phyloP scores from a whole-genome alignment of 1,140 invertebrate genomes.

The Cepaea nemoralis region DNA sequence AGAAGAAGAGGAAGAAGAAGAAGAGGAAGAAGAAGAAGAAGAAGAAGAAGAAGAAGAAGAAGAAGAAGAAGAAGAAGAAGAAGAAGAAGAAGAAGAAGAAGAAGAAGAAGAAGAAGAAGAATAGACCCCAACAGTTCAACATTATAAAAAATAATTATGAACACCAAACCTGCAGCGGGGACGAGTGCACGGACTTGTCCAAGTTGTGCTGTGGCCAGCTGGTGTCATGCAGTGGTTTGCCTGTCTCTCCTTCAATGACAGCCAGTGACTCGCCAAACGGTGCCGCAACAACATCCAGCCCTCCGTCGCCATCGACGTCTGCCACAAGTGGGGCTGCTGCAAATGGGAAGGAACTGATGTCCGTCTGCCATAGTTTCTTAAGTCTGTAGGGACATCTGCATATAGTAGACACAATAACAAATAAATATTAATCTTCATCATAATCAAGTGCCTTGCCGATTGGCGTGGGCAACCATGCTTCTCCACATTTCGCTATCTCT shows the following conservation, averaged over 20 bases:
- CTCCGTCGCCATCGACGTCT: slow-evolving; percentile 63
- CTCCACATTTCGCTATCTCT: too few species aligned
- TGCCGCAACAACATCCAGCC: slow-evolving; percentile 60
- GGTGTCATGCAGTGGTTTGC: slow-evolving; percentile 50
- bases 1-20: too few species aligned
- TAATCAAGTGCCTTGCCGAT: not conserved
- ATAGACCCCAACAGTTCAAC: too few species aligned
- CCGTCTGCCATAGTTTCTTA: slow-evolving; percentile 61
- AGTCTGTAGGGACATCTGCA: slow-evolving; percentile 62
- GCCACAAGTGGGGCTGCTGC: slow-evolving; percentile 61
- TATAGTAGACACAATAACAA: not conserved
- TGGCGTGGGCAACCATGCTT: too few species aligned
- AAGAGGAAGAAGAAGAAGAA: too few species aligned
- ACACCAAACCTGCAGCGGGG: slow-evolving; percentile 61
- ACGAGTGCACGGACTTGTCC: slow-evolving; percentile 61
- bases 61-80: too few species aligned
- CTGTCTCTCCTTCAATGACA: slow-evolving; percentile 60
- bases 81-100: too few species aligned
- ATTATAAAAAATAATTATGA: too few species aligned
- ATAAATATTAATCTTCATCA: not conserved
- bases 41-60: too few species aligned
- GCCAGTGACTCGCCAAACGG: slow-evolving; percentile 64
- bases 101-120: too few species aligned
- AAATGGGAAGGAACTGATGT: slow-evolving; percentile 65
- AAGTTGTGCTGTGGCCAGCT: slow-evolving; percentile 65